Conservation (phyloP, 2,113 vertebrate species). For the Podiceps cristatus region DNA sequence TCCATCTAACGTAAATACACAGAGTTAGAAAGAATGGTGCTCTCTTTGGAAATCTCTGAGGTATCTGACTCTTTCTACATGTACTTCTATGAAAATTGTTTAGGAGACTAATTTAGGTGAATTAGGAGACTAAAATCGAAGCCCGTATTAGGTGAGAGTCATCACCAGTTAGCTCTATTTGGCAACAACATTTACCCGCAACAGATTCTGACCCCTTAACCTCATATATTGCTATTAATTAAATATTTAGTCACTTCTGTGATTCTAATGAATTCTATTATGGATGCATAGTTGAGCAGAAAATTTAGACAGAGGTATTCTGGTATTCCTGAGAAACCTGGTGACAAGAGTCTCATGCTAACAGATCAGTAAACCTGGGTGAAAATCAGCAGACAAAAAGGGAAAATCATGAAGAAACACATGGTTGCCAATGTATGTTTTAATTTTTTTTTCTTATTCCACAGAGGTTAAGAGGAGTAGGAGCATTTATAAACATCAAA, state of each 20-base stretch:
- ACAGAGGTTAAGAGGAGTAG: not conserved
- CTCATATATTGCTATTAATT: not conserved
- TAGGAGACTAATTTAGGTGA: not conserved
- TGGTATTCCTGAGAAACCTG: constrained; percentile 37
- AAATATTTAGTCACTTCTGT: constrained; percentile 29
- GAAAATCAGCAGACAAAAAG: not conserved
- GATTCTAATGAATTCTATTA: not conserved
- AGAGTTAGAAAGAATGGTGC: not conserved
- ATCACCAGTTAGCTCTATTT: not conserved
- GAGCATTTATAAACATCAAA: not conserved
- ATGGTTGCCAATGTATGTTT: not conserved
- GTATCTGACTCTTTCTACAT: not conserved
- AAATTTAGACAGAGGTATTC: constrained; percentile 1
- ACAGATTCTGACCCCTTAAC: not conserved
- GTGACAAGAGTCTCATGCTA: not conserved
- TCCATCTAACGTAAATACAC: not conserved
- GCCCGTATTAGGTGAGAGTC: not conserved
- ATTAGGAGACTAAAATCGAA: not conserved
- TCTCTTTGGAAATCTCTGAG: not conserved
- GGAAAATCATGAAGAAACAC: not conserved
- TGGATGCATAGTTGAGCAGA: constrained; percentile 20
- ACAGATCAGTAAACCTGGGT: not conserved
- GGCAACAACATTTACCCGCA: not conserved
- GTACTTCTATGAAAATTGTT: not conserved
- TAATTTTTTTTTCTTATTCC: not conserved